Conservation (phyloP, 1,140 invertebrate species). For the Colletes latitarsis region DNA sequence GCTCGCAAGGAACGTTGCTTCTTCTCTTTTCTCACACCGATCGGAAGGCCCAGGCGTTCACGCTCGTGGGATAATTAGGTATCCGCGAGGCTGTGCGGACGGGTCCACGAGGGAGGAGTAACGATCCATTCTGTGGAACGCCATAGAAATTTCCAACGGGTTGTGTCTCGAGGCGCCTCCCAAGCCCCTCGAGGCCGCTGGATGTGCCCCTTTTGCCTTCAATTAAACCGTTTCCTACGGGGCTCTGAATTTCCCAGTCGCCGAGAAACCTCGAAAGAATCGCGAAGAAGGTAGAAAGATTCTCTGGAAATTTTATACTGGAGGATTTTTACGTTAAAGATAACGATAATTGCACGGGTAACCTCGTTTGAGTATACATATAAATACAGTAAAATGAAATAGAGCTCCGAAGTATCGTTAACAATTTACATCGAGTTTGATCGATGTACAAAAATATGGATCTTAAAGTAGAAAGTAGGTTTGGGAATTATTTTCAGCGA, state of each 20-base stretch:
- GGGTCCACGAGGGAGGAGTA: conserved; percentile 26
- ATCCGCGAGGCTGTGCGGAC: conserved; percentile 24
- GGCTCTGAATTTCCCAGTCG: background rate
- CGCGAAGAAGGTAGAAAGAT: no score
- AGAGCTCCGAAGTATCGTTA: no score
- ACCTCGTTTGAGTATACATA: no score
- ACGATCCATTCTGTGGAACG: conserved; percentile 23
- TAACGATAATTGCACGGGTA: no score
- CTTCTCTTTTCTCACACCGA: conserved; percentile 13
- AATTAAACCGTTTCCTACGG: background rate
- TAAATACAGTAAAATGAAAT: no score
- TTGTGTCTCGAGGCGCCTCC: background rate
- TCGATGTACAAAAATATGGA: no score
- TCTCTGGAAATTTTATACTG: no score
- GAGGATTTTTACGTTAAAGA: no score
- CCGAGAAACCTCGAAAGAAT: background rate
- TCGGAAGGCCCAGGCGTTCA: background rate
- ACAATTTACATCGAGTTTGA: no score
- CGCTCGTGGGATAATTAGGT: conserved; percentile 28
- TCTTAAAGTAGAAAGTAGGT: no score
- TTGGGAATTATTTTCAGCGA: no score
- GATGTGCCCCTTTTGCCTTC: conserved; percentile 7
- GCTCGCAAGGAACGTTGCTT: background rate
- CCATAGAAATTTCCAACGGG: conserved; percentile 17
- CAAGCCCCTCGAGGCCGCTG: background rate